These are phyloP conservation scores for Parthenolecanium corni DNA, from an alignment of 2,888 invertebrate genomes.

Conservation along the genomic window DNA sequence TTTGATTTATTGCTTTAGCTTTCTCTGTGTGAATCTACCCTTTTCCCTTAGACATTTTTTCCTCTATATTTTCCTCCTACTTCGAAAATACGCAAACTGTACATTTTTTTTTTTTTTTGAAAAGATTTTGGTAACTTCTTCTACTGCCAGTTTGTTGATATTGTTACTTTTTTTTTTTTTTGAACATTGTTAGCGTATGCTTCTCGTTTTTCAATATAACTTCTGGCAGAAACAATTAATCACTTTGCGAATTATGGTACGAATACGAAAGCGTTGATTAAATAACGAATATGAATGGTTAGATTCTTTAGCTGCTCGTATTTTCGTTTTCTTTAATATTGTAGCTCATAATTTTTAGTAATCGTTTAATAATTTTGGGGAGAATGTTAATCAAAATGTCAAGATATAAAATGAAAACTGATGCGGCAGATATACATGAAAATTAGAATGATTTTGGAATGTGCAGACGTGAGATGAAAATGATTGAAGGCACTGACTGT, in stretches of 20 bases:
- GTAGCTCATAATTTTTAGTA: neutral
- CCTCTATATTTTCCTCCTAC: too few species aligned
- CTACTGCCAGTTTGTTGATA: neutral
- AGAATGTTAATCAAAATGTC: constrained; percentile 6
- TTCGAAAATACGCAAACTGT: neutral
- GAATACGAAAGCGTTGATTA: too few species aligned
- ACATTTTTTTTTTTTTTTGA: constrained; percentile 15
- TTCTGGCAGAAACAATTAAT: constrained; percentile 20
- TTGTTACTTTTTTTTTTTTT: neutral
- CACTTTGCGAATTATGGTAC: neutral
- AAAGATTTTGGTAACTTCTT: neutral
- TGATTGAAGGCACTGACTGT: too few species aligned
- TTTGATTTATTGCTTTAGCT: constrained; percentile 15
- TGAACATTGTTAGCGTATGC: neutral
- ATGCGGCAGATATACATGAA: too few species aligned
- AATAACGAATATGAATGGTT: too few species aligned
- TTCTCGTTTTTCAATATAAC: constrained; percentile 18
- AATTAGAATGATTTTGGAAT: too few species aligned
- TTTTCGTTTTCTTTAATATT: neutral
- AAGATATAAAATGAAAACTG: too few species aligned
- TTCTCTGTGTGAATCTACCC: too few species aligned
- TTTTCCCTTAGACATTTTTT: too few species aligned
- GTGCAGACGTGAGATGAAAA: too few species aligned
- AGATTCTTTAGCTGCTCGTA: too few species aligned
- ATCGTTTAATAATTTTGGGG: too few species aligned